Percentiles rank a stretch among this genome's conserved stretches.
phyloP scores from a whole-genome alignment of 2,113 vertebrate genomes.

The Mobula birostris region DNA sequence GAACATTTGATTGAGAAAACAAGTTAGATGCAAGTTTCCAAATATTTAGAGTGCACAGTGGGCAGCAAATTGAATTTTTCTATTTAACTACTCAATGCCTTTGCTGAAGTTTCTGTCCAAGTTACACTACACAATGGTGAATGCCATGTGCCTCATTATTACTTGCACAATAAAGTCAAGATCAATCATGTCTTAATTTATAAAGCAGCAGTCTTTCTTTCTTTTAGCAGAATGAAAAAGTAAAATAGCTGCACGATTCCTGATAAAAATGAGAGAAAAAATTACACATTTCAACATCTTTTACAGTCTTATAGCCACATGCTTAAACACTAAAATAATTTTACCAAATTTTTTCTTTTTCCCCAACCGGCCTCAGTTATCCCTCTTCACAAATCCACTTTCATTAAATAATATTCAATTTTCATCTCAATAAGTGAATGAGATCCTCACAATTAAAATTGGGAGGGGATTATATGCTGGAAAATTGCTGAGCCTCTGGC shows the following conservation, averaged over 20 bases:
- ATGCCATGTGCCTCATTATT: background rate
- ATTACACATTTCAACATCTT: background rate
- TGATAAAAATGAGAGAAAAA: background rate
- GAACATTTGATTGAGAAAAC: background rate
- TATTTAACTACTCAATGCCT: background rate
- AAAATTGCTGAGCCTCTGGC: background rate
- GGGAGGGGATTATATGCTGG: background rate
- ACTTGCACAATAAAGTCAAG: background rate
- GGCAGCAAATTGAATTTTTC: background rate
- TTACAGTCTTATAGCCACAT: background rate
- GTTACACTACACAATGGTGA: background rate
- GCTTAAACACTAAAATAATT: background rate
- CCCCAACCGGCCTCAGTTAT: background rate
- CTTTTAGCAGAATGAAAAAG: background rate
- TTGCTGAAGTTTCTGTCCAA: background rate
- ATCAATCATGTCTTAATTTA: background rate
- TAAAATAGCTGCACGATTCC: background rate
- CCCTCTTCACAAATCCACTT: no score
- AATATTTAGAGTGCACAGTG: background rate
- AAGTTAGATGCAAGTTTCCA: background rate
- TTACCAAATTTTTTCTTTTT: background rate
- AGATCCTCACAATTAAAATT: background rate
- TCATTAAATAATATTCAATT: background rate
- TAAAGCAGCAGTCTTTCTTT: background rate
- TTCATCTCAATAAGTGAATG: background rate